Evolutionary conservation across 53 echinoderm and acorn worm genomes (phyloP), one percentile per base, ranked within the genome.

Genomic region (Apostichopus leukothele): DNA sequence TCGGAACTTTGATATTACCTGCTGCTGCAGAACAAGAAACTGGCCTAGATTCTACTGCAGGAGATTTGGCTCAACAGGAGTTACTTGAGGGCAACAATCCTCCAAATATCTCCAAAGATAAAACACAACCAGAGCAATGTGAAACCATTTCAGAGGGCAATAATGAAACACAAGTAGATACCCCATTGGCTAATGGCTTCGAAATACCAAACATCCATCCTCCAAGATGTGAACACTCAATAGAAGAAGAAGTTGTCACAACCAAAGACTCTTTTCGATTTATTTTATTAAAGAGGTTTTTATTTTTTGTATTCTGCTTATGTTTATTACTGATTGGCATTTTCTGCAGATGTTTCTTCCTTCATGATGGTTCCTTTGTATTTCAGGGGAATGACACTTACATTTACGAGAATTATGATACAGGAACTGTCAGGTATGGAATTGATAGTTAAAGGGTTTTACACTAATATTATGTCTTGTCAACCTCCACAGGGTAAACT

Each of bases 281-380:
- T 16, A 51, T 79, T 53, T 79, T 79, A 79, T 51, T 79, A 10
- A 79, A 79, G 79, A 79, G 79, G 53, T 51, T 79, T 52, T 14
- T 79, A 51, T 5, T 52, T 79, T 51, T 79, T 51, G 79, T 5
- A 79, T 19, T 79, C 20, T 52, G 16, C n/a, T 18, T 52, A 16
- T 79, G 51, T 53, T 51, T 79, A 0, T 52, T 79, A 51, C n/a
- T 79, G 53, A 13, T 18, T 11, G 79, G 79, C 8, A 19, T 79
- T 9, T 51, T 79, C 18, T 51, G 54, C 18, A 79, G 53, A 79
- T 52, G 39, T 9, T 79, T 79, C 19, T 10, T 79, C 19, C 50
- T 53, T 5, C 79, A 79, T n/a, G 51, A 79, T 3, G 53, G 53
- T 79, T 50, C 79, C n/a, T 79, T 52, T 51, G 19, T 14, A 16